phyloP scores from a whole-genome alignment of 2,888 invertebrate genomes.

The Fragum fragum region DNA sequence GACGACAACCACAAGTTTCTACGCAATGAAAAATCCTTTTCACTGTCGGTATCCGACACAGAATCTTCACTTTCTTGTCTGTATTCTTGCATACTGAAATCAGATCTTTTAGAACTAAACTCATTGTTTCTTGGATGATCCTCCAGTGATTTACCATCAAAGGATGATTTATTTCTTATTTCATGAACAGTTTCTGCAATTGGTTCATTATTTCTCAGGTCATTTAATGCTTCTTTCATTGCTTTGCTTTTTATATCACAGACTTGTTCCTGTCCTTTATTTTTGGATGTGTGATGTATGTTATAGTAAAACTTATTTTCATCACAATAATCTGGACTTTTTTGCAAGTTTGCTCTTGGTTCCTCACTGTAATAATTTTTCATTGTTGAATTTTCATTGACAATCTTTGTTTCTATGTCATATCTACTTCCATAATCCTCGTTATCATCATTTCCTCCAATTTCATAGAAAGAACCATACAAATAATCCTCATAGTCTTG shows the following conservation, averaged over 20 bases:
- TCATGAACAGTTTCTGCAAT: slow-evolving; percentile 7
- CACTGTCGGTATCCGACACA: slow-evolving; percentile 15
- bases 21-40: slow-evolving; percentile 27
- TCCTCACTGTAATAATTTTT: neutral
- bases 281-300: neutral
- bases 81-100: neutral
- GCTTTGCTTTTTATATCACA: neutral
- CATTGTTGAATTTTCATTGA: neutral
- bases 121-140: neutral
- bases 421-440: neutral
- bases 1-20: slow-evolving; percentile 56
- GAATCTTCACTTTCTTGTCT: slow-evolving; percentile 1
- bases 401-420: slow-evolving; percentile 11
- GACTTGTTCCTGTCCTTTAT: neutral
- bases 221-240: slow-evolving; percentile 3
- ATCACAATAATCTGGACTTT: neutral
- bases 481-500: slow-evolving; percentile 43
- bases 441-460: slow-evolving; percentile 13
- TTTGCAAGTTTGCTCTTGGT: neutral
- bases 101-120: neutral
- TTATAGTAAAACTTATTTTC: neutral
- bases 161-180: slow-evolving; percentile 3
- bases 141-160: neutral
- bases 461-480: slow-evolving; percentile 51
- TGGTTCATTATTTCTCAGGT: neutral